Percentiles rank a stretch among this genome's conserved stretches.
Evolutionary conservation across 1,140 invertebrate species (phyloP).

Genomic region (Cyphomyrmex costatus): DNA sequence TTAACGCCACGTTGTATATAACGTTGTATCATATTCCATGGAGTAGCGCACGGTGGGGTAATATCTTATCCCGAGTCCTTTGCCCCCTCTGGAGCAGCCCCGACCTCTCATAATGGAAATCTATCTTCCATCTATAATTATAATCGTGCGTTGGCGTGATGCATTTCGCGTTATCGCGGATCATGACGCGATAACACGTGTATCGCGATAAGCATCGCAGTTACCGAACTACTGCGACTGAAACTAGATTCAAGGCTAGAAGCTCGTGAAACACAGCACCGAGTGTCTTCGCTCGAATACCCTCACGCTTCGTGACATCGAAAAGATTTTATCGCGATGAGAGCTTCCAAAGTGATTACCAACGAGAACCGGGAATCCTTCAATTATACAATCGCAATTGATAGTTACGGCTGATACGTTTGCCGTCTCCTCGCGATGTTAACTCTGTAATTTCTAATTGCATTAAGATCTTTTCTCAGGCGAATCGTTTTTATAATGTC

Average conservation of each 20-base stretch:
- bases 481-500: background rate
- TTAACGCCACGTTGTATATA: constrained; percentile 41
- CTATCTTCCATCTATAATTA: constrained; percentile 73
- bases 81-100: background rate
- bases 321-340: constrained; percentile 56
- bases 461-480: background rate
- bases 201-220: constrained; percentile 50
- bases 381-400: constrained; percentile 51
- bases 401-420: constrained; percentile 41
- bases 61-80: constrained; percentile 33
- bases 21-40: constrained; percentile 48
- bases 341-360: constrained; percentile 59
- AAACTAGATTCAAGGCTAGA: constrained; percentile 40
- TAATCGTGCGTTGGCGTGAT: constrained; percentile 66
- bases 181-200: constrained; percentile 57
- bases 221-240: background rate
- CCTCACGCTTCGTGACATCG: constrained; percentile 35
- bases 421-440: background rate
- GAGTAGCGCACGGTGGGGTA: constrained; percentile 10
- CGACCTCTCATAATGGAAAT: constrained; percentile 58
- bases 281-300: constrained; percentile 15
- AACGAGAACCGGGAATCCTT: background rate
- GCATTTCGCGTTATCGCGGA: constrained; percentile 55
- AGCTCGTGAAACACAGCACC: constrained; percentile 30
- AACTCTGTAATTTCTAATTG: constrained; percentile 27